phyloP scores from a whole-genome alignment of 2,888 invertebrate genomes.

The Drosophila yooni region DNA sequence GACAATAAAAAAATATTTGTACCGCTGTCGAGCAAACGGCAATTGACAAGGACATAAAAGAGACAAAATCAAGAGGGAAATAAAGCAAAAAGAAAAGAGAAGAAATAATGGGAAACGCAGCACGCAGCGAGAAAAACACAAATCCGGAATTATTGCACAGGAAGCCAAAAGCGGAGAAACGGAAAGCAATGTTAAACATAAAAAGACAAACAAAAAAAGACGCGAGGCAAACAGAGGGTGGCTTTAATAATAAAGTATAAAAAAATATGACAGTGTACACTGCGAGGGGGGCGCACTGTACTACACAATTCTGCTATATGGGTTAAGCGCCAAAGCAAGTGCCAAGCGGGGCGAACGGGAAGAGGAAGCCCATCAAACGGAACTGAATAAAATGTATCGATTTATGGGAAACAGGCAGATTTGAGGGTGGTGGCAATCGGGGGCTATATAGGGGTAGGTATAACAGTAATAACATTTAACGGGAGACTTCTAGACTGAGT shows the following conservation, averaged over 20 bases:
- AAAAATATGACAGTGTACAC: conserved; percentile 5
- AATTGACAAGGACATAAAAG: conserved; percentile 37
- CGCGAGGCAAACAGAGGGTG: conserved; percentile 9
- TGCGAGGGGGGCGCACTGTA: conserved; percentile 16
- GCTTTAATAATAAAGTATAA: conserved; percentile 32
- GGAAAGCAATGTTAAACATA: conserved; percentile 50
- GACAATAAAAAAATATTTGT: conserved; percentile 51
- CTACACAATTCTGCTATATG: conserved; percentile 46
- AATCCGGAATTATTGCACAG: conserved; percentile 54
- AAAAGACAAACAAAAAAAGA: conserved; percentile 10
- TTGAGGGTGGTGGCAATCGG: neutral
- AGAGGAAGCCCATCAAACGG: conserved; percentile 43
- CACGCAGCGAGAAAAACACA: conserved; percentile 54
- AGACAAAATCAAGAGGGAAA: conserved; percentile 4
- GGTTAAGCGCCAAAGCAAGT: conserved; percentile 72
- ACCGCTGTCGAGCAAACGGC: conserved; percentile 31
- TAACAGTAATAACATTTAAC: conserved; percentile 56
- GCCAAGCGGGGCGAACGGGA: conserved; percentile 39
- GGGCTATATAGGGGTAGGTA: conserved; percentile 13
- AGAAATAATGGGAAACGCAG: conserved; percentile 8
- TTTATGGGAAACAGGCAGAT: conserved; percentile 37
- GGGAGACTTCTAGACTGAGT: conserved; percentile 8
- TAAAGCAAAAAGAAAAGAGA: neutral
- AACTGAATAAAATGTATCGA: conserved; percentile 75
- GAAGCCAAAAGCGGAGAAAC: conserved; percentile 29